Evolutionary conservation across 1,140 invertebrate genomes (phyloP).

Genomic region (Coptotermes formosanus): DNA sequence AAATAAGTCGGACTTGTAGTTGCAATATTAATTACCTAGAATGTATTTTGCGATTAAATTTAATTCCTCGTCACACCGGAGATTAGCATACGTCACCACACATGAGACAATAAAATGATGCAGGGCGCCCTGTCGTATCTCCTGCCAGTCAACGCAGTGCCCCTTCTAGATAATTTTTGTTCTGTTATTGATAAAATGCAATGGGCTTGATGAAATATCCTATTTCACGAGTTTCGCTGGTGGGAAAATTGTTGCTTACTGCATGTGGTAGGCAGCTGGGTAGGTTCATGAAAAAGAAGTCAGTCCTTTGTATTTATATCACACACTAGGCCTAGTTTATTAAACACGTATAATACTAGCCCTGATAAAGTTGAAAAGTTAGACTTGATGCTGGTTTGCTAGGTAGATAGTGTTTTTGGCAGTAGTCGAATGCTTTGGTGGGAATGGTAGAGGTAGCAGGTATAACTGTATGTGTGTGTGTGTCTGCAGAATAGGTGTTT

Average conservation of each 20-base stretch:
- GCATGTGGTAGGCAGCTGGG: not conserved
- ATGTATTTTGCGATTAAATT: not conserved
- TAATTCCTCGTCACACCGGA: not conserved
- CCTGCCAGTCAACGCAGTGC: not conserved
- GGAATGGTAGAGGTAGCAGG: not conserved
- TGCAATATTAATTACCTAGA: not conserved
- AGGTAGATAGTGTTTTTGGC: constrained; percentile 5
- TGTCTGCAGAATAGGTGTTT: constrained; percentile 4
- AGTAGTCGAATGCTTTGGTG: not conserved
- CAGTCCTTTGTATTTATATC: not conserved
- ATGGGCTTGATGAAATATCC: not conserved
- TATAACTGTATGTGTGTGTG: not conserved
- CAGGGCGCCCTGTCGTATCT: not conserved
- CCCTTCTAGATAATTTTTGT: not conserved
- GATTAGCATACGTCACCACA: not conserved
- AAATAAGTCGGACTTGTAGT: not conserved
- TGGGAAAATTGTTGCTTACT: not conserved
- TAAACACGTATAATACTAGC: not conserved
- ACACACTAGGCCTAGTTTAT: not conserved
- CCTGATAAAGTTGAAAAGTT: constrained; percentile 8
- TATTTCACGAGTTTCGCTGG: not conserved
- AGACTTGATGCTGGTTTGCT: not conserved
- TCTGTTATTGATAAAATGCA: not conserved
- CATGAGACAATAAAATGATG: not conserved
- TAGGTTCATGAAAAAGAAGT: not conserved